Base-by-base conservation (phyloP, 2,888 invertebrate species). In the Aporophyla lueneburgensis region DNA sequence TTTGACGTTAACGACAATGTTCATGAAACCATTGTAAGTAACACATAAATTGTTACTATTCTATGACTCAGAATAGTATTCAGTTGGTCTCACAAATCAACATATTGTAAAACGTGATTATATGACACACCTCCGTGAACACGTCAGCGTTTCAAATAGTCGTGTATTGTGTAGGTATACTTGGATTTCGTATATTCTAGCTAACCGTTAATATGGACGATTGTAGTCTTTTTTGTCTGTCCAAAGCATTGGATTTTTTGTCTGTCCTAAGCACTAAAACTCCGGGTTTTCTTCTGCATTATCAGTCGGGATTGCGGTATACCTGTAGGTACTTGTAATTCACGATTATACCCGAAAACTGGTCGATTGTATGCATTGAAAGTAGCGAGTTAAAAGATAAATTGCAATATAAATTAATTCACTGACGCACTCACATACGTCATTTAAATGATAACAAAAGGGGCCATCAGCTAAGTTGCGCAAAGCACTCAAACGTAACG, bases 101-200 rank as follows among this genome's bases (percentile, higher is more conserved):
- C 21, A 27, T 46, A 46, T 24, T 74, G 43, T 46, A 46, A 46
- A 46, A 2, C 46, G 21, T 58, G n/a, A 40, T 40, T 33, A 58
- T 33, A 58, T 21, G 51, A 27, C 27, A 77, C n/a, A n/a, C 49
- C 51, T 51, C 49, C 16, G 19, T 58, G 58, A 56, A 51, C 51
- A 77, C 77, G 65, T 75, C 56, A 77, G 21, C 19, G 51, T 58
- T 62, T 58, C 5, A 76, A 65, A 51, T 27, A 76, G 27, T 27
- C 33, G 5, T 27, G 21, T 24, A 5, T 21, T 56, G 46, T 56
- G 12, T 49, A 33, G 33, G 33, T 33, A 33, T 33, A 16, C 5
- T 19, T 62, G 12, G 5, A 54, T 33, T 33, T 43, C 19, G 12
- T 7, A 21, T 62, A 12, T 33, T 33, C 24, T 62, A 53, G 14